Base-by-base conservation (phyloP, 2,888 invertebrate species). In the Agriotes lineatus region DNA sequence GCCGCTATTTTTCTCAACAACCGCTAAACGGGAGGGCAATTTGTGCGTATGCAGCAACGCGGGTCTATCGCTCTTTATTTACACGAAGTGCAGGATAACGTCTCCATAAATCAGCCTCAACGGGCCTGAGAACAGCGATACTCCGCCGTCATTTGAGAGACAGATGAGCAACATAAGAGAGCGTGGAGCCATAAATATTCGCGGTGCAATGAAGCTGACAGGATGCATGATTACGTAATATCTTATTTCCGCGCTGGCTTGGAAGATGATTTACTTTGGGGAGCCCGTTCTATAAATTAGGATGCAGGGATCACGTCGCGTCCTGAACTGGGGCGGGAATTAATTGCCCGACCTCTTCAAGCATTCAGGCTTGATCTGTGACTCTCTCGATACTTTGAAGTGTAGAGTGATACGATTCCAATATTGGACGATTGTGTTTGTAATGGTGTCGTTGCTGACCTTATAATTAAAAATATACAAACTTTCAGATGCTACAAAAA, bases 321-420 rank as follows among this genome's bases (percentile, higher is more conserved):
- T 45, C 45, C 20, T 45, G 9, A 9, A n/a, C 35, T 30, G n/a
- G n/a, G 33, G 33, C 18, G 52, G 10, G 33, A 52, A 52, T 52
- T 52, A 52, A 52, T 52, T 35, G 19, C 12, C 48, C 22, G 52
- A 52, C 52, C 52, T 52, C 52, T 19, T 52, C 52, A 52, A 52
- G 18, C 52, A 52, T 33, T 48, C 48, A 12, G 22, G 12, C 48
- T 25, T 48, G 48, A 48, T 48, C 25, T 48, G 16, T 14, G 9
- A 9, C 42, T 14, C 16, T 42, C n/a, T n/a, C n/a, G n/a, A n/a
- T n/a, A n/a, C n/a, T n/a, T n/a, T n/a, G n/a, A n/a, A n/a, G n/a
- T n/a, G n/a, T n/a, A n/a, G n/a, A n/a, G n/a, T n/a, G n/a, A n/a
- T n/a, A n/a, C n/a, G n/a, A n/a, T n/a, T n/a, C n/a, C n/a, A n/a